Base-by-base conservation (phyloP, 2,113 vertebrate species). In the Poeciliopsis turrubarensis region DNA sequence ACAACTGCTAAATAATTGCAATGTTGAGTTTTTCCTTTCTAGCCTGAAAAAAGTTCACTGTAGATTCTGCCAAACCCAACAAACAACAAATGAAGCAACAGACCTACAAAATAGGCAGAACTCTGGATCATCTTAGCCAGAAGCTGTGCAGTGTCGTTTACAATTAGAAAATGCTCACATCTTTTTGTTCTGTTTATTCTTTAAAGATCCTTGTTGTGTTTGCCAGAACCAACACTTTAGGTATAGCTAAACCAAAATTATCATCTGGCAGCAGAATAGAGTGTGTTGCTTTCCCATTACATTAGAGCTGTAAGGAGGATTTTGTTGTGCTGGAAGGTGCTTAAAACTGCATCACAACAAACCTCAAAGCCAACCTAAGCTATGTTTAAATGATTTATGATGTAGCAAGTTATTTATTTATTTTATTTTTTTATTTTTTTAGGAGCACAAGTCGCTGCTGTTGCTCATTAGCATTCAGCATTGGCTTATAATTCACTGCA, bases 1-100 rank as follows among this genome's bases (percentile, higher is more conserved):
- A 77, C 65, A 78, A 67, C 47, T 72, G 67, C 64, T 29, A 65
- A 81, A 79, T 61, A 81, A 73, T 67, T 30, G 39, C 39, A 27
- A 70, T 60, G 60, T 31, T 70, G 77, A 71, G 22, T 68, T 79
- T 68, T 68, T 31, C 25, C 9, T 54, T 54, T 54, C 15, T 5
- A 12, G 0, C 47, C 26, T 61, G 39, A n/a, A 25, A 68, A 22
- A 68, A 67, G 41, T 26, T 25, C 74, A 73, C 68, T 60, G 44
- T 31, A 41, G 39, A 75, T 32, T 51, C 37, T 39, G 31, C 39
- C n/a, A 27, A 75, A 61, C 39, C n/a, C 7, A 44, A 31, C 62
- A 65, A 26, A 32, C 7, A 81, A 34, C 30, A 9, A 62, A 1
- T 39, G 51, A 60, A n/a, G 9, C 1, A 65, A 66, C 12, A 61